A percentile compares a stretch with the other conserved stretches of the same genome.
These are phyloP conservation scores for Lutraria lutraria DNA, from an alignment of 2,888 invertebrate species.

Conservation along the genomic window DNA sequence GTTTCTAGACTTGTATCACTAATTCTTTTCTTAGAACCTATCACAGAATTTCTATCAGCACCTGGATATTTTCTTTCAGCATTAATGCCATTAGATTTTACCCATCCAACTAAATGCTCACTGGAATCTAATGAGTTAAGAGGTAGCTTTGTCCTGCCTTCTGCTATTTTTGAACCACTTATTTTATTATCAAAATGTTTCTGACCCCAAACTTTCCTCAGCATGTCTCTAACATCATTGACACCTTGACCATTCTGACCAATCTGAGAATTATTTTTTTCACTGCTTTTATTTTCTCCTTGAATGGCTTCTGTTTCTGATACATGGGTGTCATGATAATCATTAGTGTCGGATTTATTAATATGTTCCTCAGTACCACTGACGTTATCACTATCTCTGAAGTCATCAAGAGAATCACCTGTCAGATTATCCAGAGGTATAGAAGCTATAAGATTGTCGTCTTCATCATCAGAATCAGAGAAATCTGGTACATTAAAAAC, in stretches of 20 bases:
- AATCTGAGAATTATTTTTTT: background rate
- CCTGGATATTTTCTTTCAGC: background rate
- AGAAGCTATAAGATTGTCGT: constrained; percentile 56
- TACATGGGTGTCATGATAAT: background rate
- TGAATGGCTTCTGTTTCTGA: background rate
- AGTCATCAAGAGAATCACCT: background rate
- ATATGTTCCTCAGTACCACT: background rate
- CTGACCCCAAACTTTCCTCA: constrained; percentile 73
- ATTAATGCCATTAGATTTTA: background rate
- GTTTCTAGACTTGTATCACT: constrained; percentile 12
- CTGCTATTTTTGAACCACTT: background rate
- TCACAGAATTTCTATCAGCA: constrained; percentile 6
- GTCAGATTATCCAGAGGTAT: constrained; percentile 9
- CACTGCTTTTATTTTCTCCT: background rate
- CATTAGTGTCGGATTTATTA: background rate
- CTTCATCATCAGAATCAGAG: constrained; percentile 68
- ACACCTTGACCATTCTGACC: background rate
- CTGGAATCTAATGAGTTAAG: background rate
- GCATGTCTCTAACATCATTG: constrained; percentile 68
- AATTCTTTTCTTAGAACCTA: constrained; percentile 23
- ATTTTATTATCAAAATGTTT: constrained; percentile 53
- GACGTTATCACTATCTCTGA: background rate
- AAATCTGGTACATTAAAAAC: constrained; percentile 52
- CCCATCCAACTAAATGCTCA: background rate
- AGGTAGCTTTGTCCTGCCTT: background rate